Percentiles rank a stretch among this genome's conserved stretches.
These are phyloP conservation scores for Anthophora plumipes DNA, from an alignment of 2,888 invertebrate genomes.

Conservation along the genomic window DNA sequence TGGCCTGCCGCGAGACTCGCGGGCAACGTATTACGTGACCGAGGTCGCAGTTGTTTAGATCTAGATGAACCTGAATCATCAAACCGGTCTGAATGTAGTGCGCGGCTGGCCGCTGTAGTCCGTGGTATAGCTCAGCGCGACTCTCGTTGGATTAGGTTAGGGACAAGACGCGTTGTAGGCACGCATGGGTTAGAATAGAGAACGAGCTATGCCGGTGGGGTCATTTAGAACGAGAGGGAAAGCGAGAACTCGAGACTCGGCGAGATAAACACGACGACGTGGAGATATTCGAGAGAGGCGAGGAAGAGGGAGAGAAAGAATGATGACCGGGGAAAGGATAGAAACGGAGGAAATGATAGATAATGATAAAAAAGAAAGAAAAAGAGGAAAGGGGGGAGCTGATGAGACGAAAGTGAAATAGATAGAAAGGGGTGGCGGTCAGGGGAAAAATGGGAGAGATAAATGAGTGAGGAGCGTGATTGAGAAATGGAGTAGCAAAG, in stretches of 20 bases:
- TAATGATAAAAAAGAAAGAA: conserved; percentile 39
- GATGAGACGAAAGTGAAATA: conserved; percentile 15
- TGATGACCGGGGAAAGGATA: too few species aligned
- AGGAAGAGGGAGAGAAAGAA: conserved; percentile 1
- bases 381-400: conserved; percentile 2
- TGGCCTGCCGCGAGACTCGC: conserved; percentile 44
- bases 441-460: background rate
- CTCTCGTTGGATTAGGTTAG: conserved; percentile 82
- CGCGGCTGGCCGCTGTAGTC: conserved; percentile 53
- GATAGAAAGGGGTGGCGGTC: background rate
- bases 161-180: conserved; percentile 76
- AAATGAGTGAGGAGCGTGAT: background rate
- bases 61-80: conserved; percentile 81
- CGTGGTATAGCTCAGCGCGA: conserved; percentile 73
- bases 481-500: background rate
- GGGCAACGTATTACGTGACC: conserved; percentile 68
- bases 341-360: conserved; percentile 7
- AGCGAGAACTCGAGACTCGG: background rate
- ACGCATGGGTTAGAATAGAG: conserved; percentile 78
- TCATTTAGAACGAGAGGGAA: conserved; percentile 19
- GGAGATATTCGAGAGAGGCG: conserved; percentile 2
- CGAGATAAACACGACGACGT: background rate
- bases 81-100: conserved; percentile 77
- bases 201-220: conserved; percentile 46
- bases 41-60: conserved; percentile 72